These are phyloP conservation scores for Euleptes europaea DNA, from an alignment of 2,113 vertebrate genomes.

Conservation along the genomic window DNA sequence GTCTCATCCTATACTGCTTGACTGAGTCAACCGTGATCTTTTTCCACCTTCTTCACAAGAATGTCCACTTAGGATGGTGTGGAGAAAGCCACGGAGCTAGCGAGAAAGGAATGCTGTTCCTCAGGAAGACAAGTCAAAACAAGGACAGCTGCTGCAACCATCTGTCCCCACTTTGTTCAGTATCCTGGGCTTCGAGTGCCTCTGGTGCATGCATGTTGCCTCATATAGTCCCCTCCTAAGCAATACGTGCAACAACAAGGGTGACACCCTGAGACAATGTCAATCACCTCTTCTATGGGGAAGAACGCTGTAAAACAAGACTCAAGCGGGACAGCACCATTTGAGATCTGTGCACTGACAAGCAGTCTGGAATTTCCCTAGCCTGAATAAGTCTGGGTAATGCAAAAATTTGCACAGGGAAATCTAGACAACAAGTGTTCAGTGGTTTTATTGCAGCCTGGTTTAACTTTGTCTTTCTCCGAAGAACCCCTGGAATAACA, in stretches of 20 bases:
- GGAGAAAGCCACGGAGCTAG: neutral
- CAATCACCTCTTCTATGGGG: too few species aligned
- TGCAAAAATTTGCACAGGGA: too few species aligned
- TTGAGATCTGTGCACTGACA: too few species aligned
- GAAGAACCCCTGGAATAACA: too few species aligned
- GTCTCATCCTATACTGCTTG: neutral
- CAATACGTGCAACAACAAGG: neutral
- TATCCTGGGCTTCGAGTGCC: neutral
- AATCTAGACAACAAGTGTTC: too few species aligned
- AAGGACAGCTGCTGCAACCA: neutral
- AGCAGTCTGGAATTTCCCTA: too few species aligned
- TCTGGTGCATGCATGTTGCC: neutral
- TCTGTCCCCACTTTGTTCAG: neutral
- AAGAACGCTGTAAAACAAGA: too few species aligned
- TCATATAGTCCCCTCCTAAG: neutral
- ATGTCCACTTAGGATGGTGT: neutral
- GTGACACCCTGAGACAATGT: neutral
- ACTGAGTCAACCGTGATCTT: neutral
- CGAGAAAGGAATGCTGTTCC: neutral
- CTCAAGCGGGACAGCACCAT: too few species aligned
- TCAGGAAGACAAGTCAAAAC: neutral
- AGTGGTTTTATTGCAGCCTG: too few species aligned
- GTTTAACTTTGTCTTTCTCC: too few species aligned
- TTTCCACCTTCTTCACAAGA: neutral
- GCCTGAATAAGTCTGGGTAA: too few species aligned